Base-by-base conservation (phyloP, 2,888 invertebrate species). In the Drosophila quasianomalipes region DNA sequence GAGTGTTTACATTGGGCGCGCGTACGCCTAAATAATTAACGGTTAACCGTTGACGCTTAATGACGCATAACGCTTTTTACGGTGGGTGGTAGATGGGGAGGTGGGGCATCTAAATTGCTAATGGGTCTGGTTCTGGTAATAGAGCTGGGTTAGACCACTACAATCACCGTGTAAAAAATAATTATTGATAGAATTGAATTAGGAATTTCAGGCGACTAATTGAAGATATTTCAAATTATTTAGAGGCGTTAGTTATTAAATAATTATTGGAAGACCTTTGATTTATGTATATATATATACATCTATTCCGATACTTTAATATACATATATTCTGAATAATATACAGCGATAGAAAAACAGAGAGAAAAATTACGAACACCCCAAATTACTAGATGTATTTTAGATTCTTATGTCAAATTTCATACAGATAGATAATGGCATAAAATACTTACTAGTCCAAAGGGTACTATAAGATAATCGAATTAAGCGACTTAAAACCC, bases 21-120 rank as follows among this genome's bases (percentile, higher is more conserved):
- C 66, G 79, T 82, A 83, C 76, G 70, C 81, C 79, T 76, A 83
- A 86, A 82, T 88, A 88, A 87, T 87, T 90, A 90, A 85, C 81
- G 83, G 70, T 73, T 73, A 68, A 70, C 82, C 74, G 79, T 72
- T 68, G 74, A 75, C 80, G 74, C 71, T 79, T 90, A 82, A 85
- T 88, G 89, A 82, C 80, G 69, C 83, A 76, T 85, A 81, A 74
- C 88, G 58, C 55, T 70, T 61, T 47, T 61, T 49, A 55, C 61
- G 71, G 49, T 14, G n/a, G 28, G 19, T 57, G 14, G 28, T 7
- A 5, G 6, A 5, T 28, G n/a, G 30, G 19, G n/a, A 19, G 60
- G 41, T 65, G 66, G 28, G 44, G 19, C 37, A n/a, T 33, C 39
- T 33, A 57, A 61, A 68, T 62, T 60, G 52, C 22, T 33, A 78